Conservation (phyloP, 23 tunicate species). For the Corella eumyota region DNA sequence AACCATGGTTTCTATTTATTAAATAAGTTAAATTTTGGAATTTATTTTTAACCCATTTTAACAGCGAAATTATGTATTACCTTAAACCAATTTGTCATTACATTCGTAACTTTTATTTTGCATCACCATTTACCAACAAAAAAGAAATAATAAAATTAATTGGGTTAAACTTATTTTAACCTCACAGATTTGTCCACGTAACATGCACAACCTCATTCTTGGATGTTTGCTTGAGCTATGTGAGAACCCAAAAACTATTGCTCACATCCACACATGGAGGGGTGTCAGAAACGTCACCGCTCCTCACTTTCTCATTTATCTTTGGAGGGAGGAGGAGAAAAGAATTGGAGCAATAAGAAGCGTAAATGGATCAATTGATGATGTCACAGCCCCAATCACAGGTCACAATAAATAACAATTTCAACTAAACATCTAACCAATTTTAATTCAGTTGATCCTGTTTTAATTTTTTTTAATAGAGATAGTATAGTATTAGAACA, state of each 20-base stretch:
- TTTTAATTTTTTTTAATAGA: background rate
- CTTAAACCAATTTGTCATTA: no score
- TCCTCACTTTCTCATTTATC: conserved; percentile 65
- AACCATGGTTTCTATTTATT: no score
- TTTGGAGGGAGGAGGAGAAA: conserved; percentile 95
- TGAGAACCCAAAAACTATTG: conserved; percentile 88
- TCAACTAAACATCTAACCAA: background rate
- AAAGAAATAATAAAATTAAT: no score
- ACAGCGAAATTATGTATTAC: no score
- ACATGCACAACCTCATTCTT: conserved; percentile 77
- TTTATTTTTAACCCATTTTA: no score
- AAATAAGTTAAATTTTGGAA: no score
- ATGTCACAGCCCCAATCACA: conserved; percentile 49
- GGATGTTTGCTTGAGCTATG: conserved; percentile 81
- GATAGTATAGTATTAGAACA: background rate
- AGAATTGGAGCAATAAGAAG: conserved; percentile 65
- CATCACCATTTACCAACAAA: no score
- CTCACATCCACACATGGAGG: conserved; percentile 94
- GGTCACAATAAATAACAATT: conserved; percentile 33
- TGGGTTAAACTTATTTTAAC: no score
- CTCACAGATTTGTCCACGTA: conserved; percentile 54
- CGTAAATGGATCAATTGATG: conserved; percentile 48
- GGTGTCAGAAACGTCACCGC: conserved; percentile 56
- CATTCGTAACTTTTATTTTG: no score
- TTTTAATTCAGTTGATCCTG: background rate